phyloP scores from a whole-genome alignment of 2,797 vertebrate genomes.

The Mus caroli region DNA sequence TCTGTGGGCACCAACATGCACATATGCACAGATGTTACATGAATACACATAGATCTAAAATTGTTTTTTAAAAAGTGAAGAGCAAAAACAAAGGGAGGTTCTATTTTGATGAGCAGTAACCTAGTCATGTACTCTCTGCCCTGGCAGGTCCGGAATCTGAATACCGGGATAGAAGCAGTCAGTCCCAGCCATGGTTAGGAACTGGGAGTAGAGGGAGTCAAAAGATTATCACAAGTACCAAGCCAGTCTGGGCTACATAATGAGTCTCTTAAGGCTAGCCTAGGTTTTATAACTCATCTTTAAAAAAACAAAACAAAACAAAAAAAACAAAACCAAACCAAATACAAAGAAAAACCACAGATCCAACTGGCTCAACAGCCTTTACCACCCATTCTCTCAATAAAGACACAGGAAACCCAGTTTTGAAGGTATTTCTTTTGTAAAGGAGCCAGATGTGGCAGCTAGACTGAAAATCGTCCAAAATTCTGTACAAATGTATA shows the following conservation, averaged over 20 bases:
- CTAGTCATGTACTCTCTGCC: neutral
- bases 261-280: neutral
- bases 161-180: neutral
- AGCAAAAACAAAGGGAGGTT: neutral
- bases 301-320: neutral
- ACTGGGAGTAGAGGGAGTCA: neutral
- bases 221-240: neutral
- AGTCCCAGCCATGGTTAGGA: neutral
- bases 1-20: neutral
- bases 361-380: neutral
- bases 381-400: conserved; percentile 74
- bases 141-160: neutral
- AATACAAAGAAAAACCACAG: neutral
- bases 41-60: neutral
- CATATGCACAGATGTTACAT: neutral
- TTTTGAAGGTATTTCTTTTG: conserved; percentile 90
- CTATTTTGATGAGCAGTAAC: neutral
- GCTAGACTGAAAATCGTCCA: conserved; percentile 91
- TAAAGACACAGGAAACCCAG: conserved; percentile 74
- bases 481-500: conserved; percentile 92
- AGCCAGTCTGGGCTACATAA: neutral
- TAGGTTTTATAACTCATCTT: neutral
- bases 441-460: conserved; percentile 90
- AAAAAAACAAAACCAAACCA: neutral
- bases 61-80: neutral